phyloP scores from a whole-genome alignment of 2,113 vertebrate species.

The Coreoperca whiteheadi region DNA sequence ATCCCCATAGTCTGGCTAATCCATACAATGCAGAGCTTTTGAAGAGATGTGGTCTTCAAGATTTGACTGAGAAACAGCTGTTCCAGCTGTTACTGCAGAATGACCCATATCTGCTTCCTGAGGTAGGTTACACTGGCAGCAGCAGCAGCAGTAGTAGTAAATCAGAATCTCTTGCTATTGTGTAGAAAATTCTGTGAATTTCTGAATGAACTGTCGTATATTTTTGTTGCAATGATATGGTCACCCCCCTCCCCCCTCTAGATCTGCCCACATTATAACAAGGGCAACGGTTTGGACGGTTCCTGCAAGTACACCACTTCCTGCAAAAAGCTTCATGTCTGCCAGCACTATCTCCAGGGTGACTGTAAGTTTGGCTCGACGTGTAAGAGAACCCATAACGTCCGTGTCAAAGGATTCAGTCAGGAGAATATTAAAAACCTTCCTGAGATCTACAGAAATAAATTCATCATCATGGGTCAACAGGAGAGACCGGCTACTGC shows the following conservation, averaged over 20 bases:
- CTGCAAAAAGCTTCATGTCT: conserved; percentile 84
- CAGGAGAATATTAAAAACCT: conserved; percentile 63
- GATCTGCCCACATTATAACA: conserved; percentile 86
- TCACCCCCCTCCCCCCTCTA: conserved; percentile 22
- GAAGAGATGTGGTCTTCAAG: conserved; percentile 38
- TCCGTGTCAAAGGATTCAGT: conserved; percentile 73
- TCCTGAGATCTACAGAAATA: conserved; percentile 79
- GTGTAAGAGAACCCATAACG: conserved; percentile 77
- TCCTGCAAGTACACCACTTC: conserved; percentile 70
- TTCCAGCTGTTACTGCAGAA: conserved; percentile 85
- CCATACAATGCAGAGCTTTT: conserved; percentile 69
- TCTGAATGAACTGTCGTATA: not conserved
- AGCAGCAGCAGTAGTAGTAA: not conserved
- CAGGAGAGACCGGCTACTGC: not conserved
- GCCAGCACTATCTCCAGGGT: conserved; percentile 78
- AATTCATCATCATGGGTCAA: conserved; percentile 66
- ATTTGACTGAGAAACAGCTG: conserved; percentile 74
- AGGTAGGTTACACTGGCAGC: conserved; percentile 64
- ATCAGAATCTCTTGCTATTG: not conserved
- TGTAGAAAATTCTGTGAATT: not conserved
- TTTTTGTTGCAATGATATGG: not conserved
- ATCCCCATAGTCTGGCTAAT: conserved; percentile 66
- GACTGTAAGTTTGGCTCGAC: conserved; percentile 78
- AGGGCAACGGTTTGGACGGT: conserved; percentile 76
- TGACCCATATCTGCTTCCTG: conserved; percentile 82